A percentile compares a stretch with the other conserved stretches of the same genome.
These are phyloP conservation scores for Latheticus oryzae DNA, from an alignment of 2,888 invertebrate species.

Conservation along the genomic window DNA sequence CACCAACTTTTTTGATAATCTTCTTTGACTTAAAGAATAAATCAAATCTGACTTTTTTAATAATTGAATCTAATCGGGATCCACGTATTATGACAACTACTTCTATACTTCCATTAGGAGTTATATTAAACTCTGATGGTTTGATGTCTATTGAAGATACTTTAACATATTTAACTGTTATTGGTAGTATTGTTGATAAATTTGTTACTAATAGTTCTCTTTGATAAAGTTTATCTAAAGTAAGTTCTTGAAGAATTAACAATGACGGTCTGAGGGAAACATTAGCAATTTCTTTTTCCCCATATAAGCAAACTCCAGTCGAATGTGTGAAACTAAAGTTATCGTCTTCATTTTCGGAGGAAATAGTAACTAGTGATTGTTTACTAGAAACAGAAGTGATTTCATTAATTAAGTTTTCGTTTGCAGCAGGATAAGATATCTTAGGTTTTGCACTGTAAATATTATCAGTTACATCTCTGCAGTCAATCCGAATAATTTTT, in stretches of 20 bases:
- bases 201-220: slow-evolving; percentile 51
- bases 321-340: slow-evolving; percentile 42
- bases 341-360: not conserved
- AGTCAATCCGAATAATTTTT: slow-evolving; percentile 59
- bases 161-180: slow-evolving; percentile 51
- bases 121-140: slow-evolving; percentile 46
- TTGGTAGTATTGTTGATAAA: slow-evolving; percentile 50
- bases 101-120: slow-evolving; percentile 44
- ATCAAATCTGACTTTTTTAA: slow-evolving; percentile 50
- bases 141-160: slow-evolving; percentile 54
- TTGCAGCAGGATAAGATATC: too few relatives aligned
- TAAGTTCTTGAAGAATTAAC: slow-evolving; percentile 66
- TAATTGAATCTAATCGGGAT: slow-evolving; percentile 48
- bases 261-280: slow-evolving; percentile 67
- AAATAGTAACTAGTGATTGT: too few relatives aligned
- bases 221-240: slow-evolving; percentile 59
- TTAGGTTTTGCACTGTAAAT: too few relatives aligned
- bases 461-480: slow-evolving; percentile 55
- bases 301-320: slow-evolving; percentile 70
- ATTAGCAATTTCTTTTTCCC: slow-evolving; percentile 68
- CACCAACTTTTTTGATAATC: slow-evolving; percentile 18
- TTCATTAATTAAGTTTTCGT: too few relatives aligned
- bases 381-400: too few relatives aligned
- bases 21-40: slow-evolving; percentile 33
- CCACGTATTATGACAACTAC: slow-evolving; percentile 49